Base-by-base conservation (phyloP, 2,888 invertebrate genomes). In the Bimastos eiseni region DNA sequence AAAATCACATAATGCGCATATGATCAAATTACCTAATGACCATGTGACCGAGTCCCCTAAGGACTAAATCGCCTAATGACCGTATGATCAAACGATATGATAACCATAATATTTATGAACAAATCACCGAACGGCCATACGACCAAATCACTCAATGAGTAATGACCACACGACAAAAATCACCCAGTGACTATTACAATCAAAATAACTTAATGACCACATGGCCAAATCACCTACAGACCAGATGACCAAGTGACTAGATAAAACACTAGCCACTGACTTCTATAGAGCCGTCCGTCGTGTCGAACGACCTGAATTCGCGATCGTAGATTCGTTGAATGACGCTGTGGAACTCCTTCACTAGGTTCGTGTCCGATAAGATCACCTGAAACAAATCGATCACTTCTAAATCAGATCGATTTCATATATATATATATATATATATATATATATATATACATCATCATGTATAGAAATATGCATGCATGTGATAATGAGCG, bases 261-360 rank as follows among this genome's bases (percentile, higher is more conserved):
- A 70, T 13, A 1, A 70, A 70, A 5, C 70, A 70, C 1, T 30
- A 37, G 34, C 38, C 88, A 37, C 34, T 38, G 13, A 83, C 83
- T 90, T 34, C 36, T 30, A 19, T n/a, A 5, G 70, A 19, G 90
- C 34, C 34, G 83, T 34, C 33, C 0, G 90, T 36, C 24, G 83
- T 1, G 8, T 70, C 70, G n/a, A 70, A 70, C 1, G 36, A 55
- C 34, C 70, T 24, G 37, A 90, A 37, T 41, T 91, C 90, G 44
- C 92, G 91, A 33, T 86, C 36, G 90, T 92, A 92, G 34, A 92
- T 84, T n/a, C 91, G 90, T 17, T 83, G 86, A 17, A 91, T 90
- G 15, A 92, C 89, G n/a, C 88, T 38, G 90, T 92, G 91, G 89
- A 88, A 92, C 70, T 92, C 92, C 49, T 92, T 91, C 19, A 92